These are phyloP conservation scores for Cephus pygmeus DNA, from an alignment of 2,888 invertebrate species.

Conservation along the genomic window DNA sequence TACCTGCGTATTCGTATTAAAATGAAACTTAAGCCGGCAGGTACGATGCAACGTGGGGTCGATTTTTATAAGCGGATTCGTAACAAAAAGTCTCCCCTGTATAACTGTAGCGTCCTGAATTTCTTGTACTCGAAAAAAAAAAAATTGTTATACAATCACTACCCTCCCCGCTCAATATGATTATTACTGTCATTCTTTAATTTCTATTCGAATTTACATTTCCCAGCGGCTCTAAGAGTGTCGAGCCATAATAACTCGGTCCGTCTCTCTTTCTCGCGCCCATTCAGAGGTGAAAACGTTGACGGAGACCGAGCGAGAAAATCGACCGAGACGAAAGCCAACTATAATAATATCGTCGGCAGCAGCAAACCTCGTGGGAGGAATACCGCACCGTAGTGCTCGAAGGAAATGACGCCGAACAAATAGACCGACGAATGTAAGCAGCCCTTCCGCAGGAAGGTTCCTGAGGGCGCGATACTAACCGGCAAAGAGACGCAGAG, in stretches of 20 bases:
- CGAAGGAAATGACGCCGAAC: conserved; percentile 7
- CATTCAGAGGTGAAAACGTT: background rate
- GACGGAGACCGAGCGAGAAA: background rate
- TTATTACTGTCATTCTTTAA: background rate
- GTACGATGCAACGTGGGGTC: too few relatives aligned
- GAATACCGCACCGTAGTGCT: background rate
- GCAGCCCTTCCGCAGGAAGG: background rate
- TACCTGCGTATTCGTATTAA: too few relatives aligned
- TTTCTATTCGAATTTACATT: background rate
- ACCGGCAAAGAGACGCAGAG: background rate
- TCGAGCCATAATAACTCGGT: background rate
- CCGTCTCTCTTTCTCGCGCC: background rate
- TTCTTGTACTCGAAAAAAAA: too few relatives aligned
- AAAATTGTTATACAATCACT: too few relatives aligned
- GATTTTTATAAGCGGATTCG: too few relatives aligned
- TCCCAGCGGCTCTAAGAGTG: background rate
- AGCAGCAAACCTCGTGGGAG: background rate
- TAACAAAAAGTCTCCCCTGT: too few relatives aligned
- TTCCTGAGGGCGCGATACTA: background rate
- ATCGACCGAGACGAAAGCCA: background rate
- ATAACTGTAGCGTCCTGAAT: too few relatives aligned
- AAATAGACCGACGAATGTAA: conserved; percentile 2
- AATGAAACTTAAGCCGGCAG: too few relatives aligned
- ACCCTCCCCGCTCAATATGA: background rate
- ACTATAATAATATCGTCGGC: background rate